Evolutionary conservation across 1,140 invertebrate species (phyloP).

Genomic region (Phenacoccus solenopsis): DNA sequence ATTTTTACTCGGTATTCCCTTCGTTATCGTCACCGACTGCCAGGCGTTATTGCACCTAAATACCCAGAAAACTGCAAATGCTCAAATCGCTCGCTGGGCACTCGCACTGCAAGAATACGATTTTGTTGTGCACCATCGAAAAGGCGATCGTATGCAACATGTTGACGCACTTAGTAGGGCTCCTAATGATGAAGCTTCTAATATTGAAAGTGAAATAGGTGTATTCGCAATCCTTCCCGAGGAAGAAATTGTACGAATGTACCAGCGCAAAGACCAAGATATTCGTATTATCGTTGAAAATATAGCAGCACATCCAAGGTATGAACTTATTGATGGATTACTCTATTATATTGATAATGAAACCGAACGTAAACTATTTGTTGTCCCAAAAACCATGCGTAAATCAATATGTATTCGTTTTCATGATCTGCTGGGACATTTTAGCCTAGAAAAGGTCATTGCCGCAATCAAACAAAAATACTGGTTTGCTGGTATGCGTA

Average conservation of each 20-base stretch:
- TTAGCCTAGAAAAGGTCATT: neutral
- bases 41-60: neutral
- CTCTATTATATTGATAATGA: neutral
- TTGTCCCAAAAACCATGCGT: neutral
- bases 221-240: neutral
- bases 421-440: constrained; percentile 3
- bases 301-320: neutral
- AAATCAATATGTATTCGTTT: neutral
- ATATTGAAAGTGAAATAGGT: neutral
- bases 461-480: neutral
- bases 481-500: neutral
- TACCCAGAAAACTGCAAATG: constrained; percentile 24
- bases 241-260: neutral
- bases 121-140: constrained; percentile 27
- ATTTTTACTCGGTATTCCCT: neutral
- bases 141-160: constrained; percentile 29
- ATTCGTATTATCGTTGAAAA: neutral
- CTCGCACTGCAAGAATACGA: constrained; percentile 28
- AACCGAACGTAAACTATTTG: neutral
- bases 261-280: neutral
- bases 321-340: neutral
- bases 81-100: constrained; percentile 31
- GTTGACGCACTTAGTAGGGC: constrained; percentile 32
- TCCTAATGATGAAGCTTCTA: neutral
- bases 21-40: constrained; percentile 11